Base-by-base conservation (phyloP, 2,113 vertebrate genomes). In the Brachyistius frenatus region DNA sequence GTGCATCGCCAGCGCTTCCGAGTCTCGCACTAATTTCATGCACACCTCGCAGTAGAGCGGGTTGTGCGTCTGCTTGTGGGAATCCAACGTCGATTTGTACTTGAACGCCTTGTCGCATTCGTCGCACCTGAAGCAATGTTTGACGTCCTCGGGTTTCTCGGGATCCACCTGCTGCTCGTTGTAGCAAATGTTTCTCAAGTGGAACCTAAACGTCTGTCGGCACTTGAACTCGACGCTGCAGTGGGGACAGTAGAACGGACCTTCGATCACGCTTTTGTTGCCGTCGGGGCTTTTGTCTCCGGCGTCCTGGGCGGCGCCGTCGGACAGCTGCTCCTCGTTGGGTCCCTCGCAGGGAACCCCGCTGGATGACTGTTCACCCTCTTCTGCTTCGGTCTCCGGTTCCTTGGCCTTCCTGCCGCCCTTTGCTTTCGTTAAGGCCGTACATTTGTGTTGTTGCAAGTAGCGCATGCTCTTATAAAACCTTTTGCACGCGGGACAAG, bases 61-160 rank as follows among this genome's bases (percentile, higher is more conserved):
- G 81, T 93, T 92, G 91, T 93, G 93, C 0, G 91, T 93, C 46
- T 90, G 89, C 78, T 93, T 92, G 86, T 93, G 93, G 35, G 91
- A 90, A 16, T 91, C 91, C 2, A 93, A 60, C 0, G 91, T 91
- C 0, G 91, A 93, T 37, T 93, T 93, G 81, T 88, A 92, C 64
- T 86, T 90, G 65, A 93, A 93, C 0, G 91, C 90, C 66, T 93
- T 93, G 82, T 92, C 89, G 2, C 93, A 93, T 9, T 93, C 89
- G 0, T 85, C 65, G 5, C 93, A 93, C 9, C 76, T 61, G 76
- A 92, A 93, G 66, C 91, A 93, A 5, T 89, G 85, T 31, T 90
- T 91, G 0, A 78, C 63, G 5, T 90, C 86, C 0, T 90, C 93
- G 0, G 85, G 66, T n/a, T 87, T 86, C 57, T 92, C 89, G 0